Evolutionary conservation across 2,888 invertebrate species (phyloP).

Genomic region (Synanthedon tipuliformis): DNA sequence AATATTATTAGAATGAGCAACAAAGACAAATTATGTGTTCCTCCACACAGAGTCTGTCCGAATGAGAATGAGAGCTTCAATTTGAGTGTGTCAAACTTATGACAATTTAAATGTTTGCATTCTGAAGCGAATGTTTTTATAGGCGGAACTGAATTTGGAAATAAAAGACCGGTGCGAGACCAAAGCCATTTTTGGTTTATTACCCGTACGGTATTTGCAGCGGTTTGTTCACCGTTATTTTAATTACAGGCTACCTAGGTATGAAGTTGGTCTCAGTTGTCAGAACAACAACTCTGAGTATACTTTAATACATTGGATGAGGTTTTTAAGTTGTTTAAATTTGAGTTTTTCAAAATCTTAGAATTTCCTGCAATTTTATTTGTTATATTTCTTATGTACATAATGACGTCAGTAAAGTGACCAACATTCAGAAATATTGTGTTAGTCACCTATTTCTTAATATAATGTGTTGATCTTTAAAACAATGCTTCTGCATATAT

Average conservation of each 20-base stretch:
- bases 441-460: not conserved
- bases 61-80: conserved; percentile 19
- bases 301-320: too few species aligned
- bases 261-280: conserved; percentile 4
- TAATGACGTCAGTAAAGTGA: not conserved
- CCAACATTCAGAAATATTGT: not conserved
- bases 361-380: not conserved
- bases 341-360: too few species aligned
- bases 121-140: conserved; percentile 2
- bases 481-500: too few species aligned
- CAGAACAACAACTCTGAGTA: not conserved
- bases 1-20: conserved; percentile 1
- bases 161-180: conserved; percentile 24
- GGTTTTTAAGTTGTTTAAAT: too few species aligned
- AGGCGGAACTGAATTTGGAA: conserved; percentile 20
- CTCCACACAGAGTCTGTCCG: not conserved
- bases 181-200: conserved; percentile 40
- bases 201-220: conserved; percentile 56
- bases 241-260: conserved; percentile 32
- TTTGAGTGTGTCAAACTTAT: conserved; percentile 21
- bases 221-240: conserved; percentile 54
- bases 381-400: not conserved
- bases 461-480: not conserved
- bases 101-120: conserved; percentile 1
- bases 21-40: not conserved